Evolutionary conservation across 2,113 vertebrate genomes (phyloP), one percentile per base, ranked within the genome.

Genomic region (Zosterops lateralis): DNA sequence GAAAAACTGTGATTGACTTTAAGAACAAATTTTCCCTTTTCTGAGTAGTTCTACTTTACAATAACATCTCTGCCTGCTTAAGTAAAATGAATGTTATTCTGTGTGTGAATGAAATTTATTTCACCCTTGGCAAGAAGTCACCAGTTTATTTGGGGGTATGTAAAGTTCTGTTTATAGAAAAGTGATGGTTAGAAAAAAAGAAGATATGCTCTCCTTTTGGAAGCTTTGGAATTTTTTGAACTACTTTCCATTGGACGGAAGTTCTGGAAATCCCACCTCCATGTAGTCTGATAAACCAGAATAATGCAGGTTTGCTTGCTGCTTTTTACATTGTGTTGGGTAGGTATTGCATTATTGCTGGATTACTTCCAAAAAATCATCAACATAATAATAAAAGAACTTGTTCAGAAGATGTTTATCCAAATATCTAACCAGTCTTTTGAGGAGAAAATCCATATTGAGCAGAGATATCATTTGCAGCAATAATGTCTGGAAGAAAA

Each of bases 391-490:
- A 97, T 82, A 91, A 89, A 95, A 92, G 14, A 85, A 95, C 83
- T 95, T 95, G 71, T 94, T 96, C 92, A 86, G 64, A 95, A 95
- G 90, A 89, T 93, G 73, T 94, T 97, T 97, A 96, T 96, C 90
- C 93, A 97, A 96, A 96, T 94, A 97, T 57, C 90, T 94, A 76
- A 93, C 88, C 68, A 84, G 38, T 53, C 96, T 95, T 97, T 96
- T 77, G 93, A 95, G 68, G 90, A 96, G 94, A 74, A 93, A 96
- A 88, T 96, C 85, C 79, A 90, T 92, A 86, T 17, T 87, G 60
- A 96, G 83, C 65, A 94, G 91, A 90, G 67, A 85, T 88, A 96
- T 60, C 82, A 75, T 97, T 97, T 94, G 87, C 91, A 96, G 84
- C 81, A 89, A 84, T 95, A 92, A 93, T 12, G 5, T 83, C 92